Evolutionary conservation across 1,140 invertebrate species (phyloP).

Genomic region (Metopolophium dirhodum): DNA sequence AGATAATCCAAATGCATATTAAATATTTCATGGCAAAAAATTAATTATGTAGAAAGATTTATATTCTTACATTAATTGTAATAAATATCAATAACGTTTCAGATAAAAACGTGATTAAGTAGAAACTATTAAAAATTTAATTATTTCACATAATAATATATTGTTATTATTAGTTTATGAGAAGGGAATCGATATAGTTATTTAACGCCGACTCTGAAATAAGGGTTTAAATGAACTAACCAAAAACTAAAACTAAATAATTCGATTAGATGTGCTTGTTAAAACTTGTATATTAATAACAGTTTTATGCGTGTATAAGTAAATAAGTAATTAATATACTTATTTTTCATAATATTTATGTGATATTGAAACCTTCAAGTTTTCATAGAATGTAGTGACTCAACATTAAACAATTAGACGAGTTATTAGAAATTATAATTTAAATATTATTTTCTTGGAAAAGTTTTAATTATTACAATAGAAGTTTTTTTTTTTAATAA

Average conservation of each 20-base stretch:
- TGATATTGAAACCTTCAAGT: background rate
- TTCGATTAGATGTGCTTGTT: background rate
- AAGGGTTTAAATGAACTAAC: background rate
- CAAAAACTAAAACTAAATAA: background rate
- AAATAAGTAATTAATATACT: background rate
- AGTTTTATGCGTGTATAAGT: background rate
- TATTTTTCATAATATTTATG: background rate
- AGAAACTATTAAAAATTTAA: background rate
- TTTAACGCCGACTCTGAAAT: background rate
- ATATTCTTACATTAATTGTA: background rate
- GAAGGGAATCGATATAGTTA: background rate
- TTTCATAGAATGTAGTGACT: background rate
- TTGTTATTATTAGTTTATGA: background rate
- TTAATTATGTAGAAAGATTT: background rate
- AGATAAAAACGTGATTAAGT: background rate
- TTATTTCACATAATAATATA: background rate
- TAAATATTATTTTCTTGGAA: background rate
- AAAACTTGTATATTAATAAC: background rate
- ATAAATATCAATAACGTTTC: conserved; percentile 7
- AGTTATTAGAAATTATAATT: background rate
- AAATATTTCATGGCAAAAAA: background rate
- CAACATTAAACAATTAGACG: background rate
- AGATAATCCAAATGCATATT: background rate
- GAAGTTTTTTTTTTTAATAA: background rate
- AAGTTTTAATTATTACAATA: background rate